These are phyloP conservation scores for Hymenochirus boettgeri DNA, from an alignment of 2,113 vertebrate genomes.

Conservation along the genomic window DNA sequence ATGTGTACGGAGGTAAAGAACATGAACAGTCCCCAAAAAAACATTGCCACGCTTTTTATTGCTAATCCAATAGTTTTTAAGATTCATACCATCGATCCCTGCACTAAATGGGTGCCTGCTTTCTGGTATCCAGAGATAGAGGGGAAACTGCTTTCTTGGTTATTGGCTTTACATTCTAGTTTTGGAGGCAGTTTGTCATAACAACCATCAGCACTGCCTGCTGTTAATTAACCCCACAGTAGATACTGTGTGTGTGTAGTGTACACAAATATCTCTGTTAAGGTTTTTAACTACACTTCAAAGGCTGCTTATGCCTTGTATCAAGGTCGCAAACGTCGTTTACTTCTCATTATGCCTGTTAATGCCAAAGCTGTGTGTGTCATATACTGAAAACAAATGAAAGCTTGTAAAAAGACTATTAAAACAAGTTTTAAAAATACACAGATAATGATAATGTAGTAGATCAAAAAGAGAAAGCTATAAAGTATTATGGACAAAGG, in stretches of 20 bases:
- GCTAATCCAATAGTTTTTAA: too few species aligned
- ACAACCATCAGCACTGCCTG: not conserved
- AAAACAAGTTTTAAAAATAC: not conserved
- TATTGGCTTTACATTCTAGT: not conserved
- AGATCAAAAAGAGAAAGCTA: not conserved
- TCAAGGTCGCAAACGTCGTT: constrained; percentile 2
- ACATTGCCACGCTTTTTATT: too few species aligned
- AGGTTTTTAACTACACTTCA: constrained; percentile 3
- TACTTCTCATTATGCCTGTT: not conserved
- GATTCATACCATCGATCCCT: too few species aligned
- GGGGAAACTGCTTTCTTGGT: not conserved
- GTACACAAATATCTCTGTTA: not conserved
- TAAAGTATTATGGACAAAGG: too few species aligned
- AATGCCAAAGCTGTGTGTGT: not conserved
- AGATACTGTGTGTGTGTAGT: not conserved
- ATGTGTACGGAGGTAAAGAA: too few species aligned
- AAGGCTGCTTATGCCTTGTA: not conserved
- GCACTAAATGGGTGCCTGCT: too few species aligned
- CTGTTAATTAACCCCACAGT: constrained; percentile 1
- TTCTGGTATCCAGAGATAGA: not conserved
- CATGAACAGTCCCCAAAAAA: too few species aligned
- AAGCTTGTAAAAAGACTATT: not conserved
- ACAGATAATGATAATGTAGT: not conserved
- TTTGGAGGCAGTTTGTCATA: not conserved
- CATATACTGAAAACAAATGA: not conserved